A percentile compares a stretch with the other conserved stretches of the same genome.
Evolutionary conservation across 2,113 vertebrate species (phyloP).

Genomic region (Donacobius atricapilla): DNA sequence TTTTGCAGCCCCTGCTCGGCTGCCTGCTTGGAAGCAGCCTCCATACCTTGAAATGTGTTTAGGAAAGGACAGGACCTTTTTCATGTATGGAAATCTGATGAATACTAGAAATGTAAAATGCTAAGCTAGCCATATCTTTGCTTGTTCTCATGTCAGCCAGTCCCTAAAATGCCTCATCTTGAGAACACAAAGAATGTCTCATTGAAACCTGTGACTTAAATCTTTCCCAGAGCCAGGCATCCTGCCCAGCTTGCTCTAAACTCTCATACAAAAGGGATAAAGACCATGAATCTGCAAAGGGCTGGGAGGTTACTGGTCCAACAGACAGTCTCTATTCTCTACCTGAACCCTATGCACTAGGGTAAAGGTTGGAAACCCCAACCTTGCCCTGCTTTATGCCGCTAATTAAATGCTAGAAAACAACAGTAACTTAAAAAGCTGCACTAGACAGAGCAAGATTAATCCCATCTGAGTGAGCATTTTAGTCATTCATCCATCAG

Average conservation of each 20-base stretch:
- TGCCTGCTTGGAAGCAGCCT: not conserved
- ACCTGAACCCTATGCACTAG: not conserved
- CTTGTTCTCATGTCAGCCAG: not conserved
- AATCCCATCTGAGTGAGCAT: not conserved
- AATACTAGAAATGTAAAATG: not conserved
- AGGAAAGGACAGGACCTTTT: not conserved
- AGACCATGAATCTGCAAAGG: not conserved
- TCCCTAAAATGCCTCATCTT: not conserved
- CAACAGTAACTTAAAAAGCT: not conserved
- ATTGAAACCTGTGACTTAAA: not conserved
- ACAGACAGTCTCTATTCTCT: not conserved
- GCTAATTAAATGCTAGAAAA: not conserved
- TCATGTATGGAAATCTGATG: not conserved
- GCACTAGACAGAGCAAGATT: not conserved
- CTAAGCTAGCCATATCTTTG: not conserved
- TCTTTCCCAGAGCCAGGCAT: not conserved
- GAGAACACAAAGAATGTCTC: not conserved
- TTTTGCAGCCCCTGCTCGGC: not conserved
- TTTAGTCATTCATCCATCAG: not conserved
- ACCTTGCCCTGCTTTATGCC: not conserved
- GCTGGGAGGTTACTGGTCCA: not conserved
- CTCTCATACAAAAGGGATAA: not conserved
- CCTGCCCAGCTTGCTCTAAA: not conserved
- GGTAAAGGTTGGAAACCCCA: not conserved
- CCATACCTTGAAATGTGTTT: not conserved